Conservation (phyloP, 2,888 invertebrate species). For the Acrocyrtus sp. region DNA sequence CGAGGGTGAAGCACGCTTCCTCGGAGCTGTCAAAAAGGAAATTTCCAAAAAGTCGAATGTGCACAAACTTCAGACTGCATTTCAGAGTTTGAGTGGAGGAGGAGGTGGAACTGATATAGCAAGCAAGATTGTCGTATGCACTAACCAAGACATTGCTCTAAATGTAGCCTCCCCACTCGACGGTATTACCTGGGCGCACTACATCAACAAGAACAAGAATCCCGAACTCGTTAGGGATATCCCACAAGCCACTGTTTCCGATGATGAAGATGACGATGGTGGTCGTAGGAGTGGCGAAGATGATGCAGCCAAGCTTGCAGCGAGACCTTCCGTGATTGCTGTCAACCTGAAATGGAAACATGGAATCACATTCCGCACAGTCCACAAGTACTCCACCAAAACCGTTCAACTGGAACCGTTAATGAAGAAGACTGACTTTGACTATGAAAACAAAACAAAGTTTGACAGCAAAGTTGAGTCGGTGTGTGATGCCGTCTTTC, state of each 20-base stretch:
- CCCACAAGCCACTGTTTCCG: neutral
- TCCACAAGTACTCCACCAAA: constrained; percentile 15
- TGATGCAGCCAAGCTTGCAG: neutral
- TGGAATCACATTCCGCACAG: constrained; percentile 44
- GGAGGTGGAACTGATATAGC: neutral
- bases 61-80: constrained; percentile 22
- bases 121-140: constrained; percentile 14
- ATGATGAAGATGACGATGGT: neutral
- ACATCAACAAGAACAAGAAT: constrained; percentile 32
- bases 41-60: constrained; percentile 10
- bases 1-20: constrained; percentile 22
- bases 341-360: constrained; percentile 50
- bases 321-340: constrained; percentile 35
- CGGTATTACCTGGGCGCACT: constrained; percentile 12
- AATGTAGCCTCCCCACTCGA: constrained; percentile 23
- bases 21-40: constrained; percentile 16
- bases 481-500: constrained; percentile 34
- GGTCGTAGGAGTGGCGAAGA: no score
- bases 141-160: constrained; percentile 20
- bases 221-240: constrained; percentile 13
- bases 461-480: constrained; percentile 37
- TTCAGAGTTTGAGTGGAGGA: neutral
- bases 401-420: constrained; percentile 25
- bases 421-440: constrained; percentile 37
- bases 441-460: constrained; percentile 51